Evolutionary conservation across 2,797 vertebrate species (phyloP).

Genomic region (Peromyscus aztecus): DNA sequence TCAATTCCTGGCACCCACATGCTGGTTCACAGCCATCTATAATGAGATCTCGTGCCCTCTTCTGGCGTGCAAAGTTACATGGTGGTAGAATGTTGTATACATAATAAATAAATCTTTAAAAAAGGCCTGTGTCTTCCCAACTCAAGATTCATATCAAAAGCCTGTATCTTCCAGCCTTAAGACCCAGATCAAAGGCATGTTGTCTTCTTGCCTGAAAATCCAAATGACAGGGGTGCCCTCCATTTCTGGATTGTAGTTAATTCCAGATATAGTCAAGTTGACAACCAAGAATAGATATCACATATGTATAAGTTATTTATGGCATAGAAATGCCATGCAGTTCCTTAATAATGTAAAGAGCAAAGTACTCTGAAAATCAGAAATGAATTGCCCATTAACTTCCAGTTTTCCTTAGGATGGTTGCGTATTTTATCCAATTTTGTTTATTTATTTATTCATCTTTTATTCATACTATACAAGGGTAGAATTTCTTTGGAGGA

Average conservation of each 20-base stretch:
- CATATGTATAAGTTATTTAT: not conserved
- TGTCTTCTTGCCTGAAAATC: not conserved
- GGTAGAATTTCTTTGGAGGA: not conserved
- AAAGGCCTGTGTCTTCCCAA: not conserved
- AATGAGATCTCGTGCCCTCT: too few species aligned
- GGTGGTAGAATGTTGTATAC: too few species aligned
- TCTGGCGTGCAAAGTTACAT: too few species aligned
- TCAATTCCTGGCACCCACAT: too few species aligned
- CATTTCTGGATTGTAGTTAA: not conserved
- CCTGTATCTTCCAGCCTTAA: too few species aligned
- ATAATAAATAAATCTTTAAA: too few species aligned
- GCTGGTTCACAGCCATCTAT: too few species aligned
- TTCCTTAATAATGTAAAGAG: not conserved
- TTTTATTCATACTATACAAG: not conserved
- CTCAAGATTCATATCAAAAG: too few species aligned
- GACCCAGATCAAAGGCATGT: not conserved
- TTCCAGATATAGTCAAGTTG: not conserved
- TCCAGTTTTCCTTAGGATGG: not conserved
- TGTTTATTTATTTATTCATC: not conserved
- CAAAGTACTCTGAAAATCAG: not conserved
- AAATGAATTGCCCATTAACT: conserved; percentile 11
- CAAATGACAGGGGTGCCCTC: not conserved
- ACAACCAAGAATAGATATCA: not conserved
- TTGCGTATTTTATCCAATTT: not conserved
- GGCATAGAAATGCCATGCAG: not conserved